Evolutionary conservation across 2,113 vertebrate species (phyloP).

Genomic region (Phrynosoma platyrhinos): DNA sequence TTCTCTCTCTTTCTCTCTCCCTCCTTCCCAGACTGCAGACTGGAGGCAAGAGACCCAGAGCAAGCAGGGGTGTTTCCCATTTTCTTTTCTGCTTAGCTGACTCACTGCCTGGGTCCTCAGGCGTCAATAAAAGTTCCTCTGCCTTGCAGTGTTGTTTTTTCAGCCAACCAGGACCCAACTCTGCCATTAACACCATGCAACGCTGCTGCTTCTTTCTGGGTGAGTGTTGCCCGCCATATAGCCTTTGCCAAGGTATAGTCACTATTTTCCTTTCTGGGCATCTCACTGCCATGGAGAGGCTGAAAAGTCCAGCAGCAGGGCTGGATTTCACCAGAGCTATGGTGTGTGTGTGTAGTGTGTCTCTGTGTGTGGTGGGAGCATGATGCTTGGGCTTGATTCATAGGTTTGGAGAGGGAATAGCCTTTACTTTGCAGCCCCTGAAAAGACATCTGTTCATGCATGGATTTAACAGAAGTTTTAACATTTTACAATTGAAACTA

Average conservation of each 20-base stretch:
- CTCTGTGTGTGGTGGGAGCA: neutral
- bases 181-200: neutral
- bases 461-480: neutral
- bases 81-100: conserved; percentile 29
- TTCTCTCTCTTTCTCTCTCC: neutral
- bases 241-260: neutral
- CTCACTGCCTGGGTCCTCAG: conserved; percentile 25
- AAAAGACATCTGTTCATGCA: neutral
- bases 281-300: neutral
- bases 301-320: neutral
- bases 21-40: conserved; percentile 30
- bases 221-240: conserved; percentile 5
- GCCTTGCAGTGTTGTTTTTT: neutral
- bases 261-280: neutral
- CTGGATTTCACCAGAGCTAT: neutral
- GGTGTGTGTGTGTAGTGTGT: neutral
- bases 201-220: conserved; percentile 1
- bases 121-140: neutral
- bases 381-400: neutral
- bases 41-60: conserved; percentile 16
- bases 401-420: neutral
- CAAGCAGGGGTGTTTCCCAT: conserved; percentile 36
- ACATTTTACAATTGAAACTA: neutral
- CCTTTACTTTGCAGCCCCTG: neutral
- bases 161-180: neutral